Base-by-base conservation (phyloP, 2,888 invertebrate genomes). In the Strigamia transsilvanica region DNA sequence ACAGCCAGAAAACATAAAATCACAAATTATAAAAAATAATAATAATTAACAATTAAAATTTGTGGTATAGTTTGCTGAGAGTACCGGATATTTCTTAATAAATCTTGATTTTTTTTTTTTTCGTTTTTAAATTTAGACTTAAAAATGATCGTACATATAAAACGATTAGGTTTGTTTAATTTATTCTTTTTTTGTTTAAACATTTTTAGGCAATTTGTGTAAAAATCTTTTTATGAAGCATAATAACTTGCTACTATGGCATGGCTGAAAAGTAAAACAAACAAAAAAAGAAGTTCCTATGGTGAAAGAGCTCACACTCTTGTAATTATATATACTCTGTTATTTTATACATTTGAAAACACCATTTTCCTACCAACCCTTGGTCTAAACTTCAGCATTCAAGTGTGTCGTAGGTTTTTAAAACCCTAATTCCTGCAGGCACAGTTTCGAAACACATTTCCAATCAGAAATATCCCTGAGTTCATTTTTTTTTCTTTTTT, bases 31-130 rank as follows among this genome's bases (percentile, higher is more conserved):
- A 18, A 56, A 56, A 18, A n/a, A 56, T 21, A 18, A 56, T 5
- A 38, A 38, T 38, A 38, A 80, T 38, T 38, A 79, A 79, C 34
- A 34, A 21, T 77, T n/a, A 15, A 38, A 41, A 23, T 42, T 38
- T 80, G 32, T 56, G 61, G 81, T 27, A 73, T 81, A 73, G 81
- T 81, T 81, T 81, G 81, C 81, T 81, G 81, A 81, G 41, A 66
- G 81, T 81, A 73, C 81, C 81, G 80, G 21, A 41, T 38, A 42
- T n/a, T 42, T 41, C 34, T 32, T 77, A 34, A n/a, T n/a, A 73
- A 15, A 73, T 13, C 73, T 46, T 46, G 0, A 46, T 46, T 56
- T 18, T 56, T 18, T 2, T 18, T 56, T 18, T 2, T 18, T 56
- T 56, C 3, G 2, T 1, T 56, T 56, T 56, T 21, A 56, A 56